Evolutionary conservation across 2,888 invertebrate species (phyloP).

Genomic region (Synergus japonicus): DNA sequence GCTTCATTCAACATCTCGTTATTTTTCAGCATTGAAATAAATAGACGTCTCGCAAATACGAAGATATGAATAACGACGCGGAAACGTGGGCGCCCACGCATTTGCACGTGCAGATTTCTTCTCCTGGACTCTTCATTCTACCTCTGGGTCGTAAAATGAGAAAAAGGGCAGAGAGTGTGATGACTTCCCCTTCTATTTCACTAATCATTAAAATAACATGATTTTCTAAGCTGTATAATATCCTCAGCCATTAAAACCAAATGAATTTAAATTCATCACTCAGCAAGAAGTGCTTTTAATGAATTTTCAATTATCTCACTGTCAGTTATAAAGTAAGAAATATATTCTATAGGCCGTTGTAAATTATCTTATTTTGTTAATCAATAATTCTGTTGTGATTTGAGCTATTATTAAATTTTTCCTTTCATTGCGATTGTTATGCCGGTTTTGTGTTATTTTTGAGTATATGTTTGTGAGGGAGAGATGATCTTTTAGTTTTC

Average conservation of each 20-base stretch:
- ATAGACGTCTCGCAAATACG: slow-evolving; percentile 29
- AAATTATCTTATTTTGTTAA: neutral
- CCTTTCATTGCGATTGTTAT: neutral
- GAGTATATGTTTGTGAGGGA: neutral
- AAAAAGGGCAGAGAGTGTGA: slow-evolving; percentile 19
- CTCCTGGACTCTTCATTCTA: slow-evolving; percentile 24
- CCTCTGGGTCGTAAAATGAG: slow-evolving; percentile 13
- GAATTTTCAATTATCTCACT: neutral
- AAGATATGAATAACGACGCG: slow-evolving; percentile 35
- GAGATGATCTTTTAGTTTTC: neutral
- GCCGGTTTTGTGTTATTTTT: neutral
- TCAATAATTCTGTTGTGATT: neutral
- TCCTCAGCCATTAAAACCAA: neutral
- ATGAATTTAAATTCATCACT: neutral
- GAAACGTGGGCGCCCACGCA: slow-evolving; percentile 25
- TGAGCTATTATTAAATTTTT: neutral
- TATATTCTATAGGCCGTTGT: neutral
- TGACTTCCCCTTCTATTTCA: slow-evolving; percentile 21
- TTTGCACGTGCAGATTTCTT: slow-evolving; percentile 28
- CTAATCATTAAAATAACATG: slow-evolving; percentile 6
- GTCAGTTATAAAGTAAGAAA: neutral
- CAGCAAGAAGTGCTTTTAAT: neutral
- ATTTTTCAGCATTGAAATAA: slow-evolving; percentile 27
- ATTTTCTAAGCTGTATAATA: slow-evolving; percentile 1
- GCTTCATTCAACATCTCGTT: slow-evolving; percentile 33